phyloP scores from a whole-genome alignment of 2,113 vertebrate genomes.

The Anguilla rostrata region DNA sequence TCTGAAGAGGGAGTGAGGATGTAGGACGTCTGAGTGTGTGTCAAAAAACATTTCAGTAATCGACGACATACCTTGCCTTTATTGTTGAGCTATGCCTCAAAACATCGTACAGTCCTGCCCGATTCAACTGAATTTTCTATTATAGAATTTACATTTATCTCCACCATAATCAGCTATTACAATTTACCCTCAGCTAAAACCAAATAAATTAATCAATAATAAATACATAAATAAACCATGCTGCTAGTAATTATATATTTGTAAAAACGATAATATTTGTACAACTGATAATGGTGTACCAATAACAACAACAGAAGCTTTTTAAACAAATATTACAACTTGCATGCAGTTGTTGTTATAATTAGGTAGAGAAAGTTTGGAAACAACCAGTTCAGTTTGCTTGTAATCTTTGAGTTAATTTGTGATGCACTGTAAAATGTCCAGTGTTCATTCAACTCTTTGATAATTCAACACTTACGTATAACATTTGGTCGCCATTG shows the following conservation, averaged over 20 bases:
- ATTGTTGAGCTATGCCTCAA: neutral
- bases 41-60: neutral
- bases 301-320: neutral
- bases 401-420: neutral
- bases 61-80: neutral
- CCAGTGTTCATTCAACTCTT: too few species aligned
- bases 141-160: neutral
- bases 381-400: neutral
- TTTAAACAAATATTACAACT: neutral
- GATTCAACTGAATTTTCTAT: neutral
- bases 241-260: neutral
- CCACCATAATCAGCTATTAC: neutral
- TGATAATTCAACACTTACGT: too few species aligned
- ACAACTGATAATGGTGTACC: neutral
- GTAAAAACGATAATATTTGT: neutral
- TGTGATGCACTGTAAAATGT: neutral
- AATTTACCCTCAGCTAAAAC: neutral
- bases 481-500: too few species aligned
- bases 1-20: neutral
- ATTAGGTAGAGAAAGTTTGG: neutral
- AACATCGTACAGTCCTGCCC: neutral
- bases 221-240: too few species aligned
- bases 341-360: neutral
- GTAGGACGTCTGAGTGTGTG: neutral
- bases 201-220: neutral